Evolutionary conservation across 2,797 vertebrate species (phyloP).

Genomic region (Glyptemys insculpta): DNA sequence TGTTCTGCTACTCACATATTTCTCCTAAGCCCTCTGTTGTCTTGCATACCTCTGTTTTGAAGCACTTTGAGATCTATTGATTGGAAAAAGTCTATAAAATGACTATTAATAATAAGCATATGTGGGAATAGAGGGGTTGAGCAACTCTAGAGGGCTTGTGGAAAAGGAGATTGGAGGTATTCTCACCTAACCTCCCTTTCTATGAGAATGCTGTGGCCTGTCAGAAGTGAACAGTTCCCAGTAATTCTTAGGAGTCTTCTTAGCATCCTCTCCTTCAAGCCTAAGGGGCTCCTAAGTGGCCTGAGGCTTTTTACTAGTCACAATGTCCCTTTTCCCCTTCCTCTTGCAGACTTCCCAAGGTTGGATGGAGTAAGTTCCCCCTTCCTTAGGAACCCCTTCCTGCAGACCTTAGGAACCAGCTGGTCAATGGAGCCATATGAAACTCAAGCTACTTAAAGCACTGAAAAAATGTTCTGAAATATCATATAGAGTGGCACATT

Average conservation of each 20-base stretch:
- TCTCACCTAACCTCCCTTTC: neutral
- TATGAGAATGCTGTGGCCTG: neutral
- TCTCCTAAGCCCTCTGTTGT: neutral
- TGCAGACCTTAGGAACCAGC: fast-evolving
- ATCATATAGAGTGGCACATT: neutral
- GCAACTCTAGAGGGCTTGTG: neutral
- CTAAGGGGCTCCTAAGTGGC: fast-evolving
- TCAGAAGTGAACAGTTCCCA: neutral
- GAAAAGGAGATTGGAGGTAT: neutral
- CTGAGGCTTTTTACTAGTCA: neutral
- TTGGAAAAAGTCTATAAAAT: neutral
- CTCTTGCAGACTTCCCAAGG: neutral
- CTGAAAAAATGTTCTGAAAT: neutral
- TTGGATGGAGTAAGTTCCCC: fast-evolving
- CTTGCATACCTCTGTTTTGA: neutral
- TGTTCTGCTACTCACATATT: neutral
- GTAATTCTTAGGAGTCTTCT: neutral
- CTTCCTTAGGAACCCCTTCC: too few relatives aligned
- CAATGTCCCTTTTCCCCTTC: neutral
- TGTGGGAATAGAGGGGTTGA: neutral
- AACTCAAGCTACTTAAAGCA: too few relatives aligned
- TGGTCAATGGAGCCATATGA: neutral
- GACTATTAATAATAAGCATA: neutral
- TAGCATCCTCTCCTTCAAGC: neutral
- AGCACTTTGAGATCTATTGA: neutral